Percentiles rank a stretch among this genome's conserved stretches.
These are phyloP conservation scores for Apeltes quadracus DNA, from an alignment of 2,113 vertebrate species.

Conservation along the genomic window DNA sequence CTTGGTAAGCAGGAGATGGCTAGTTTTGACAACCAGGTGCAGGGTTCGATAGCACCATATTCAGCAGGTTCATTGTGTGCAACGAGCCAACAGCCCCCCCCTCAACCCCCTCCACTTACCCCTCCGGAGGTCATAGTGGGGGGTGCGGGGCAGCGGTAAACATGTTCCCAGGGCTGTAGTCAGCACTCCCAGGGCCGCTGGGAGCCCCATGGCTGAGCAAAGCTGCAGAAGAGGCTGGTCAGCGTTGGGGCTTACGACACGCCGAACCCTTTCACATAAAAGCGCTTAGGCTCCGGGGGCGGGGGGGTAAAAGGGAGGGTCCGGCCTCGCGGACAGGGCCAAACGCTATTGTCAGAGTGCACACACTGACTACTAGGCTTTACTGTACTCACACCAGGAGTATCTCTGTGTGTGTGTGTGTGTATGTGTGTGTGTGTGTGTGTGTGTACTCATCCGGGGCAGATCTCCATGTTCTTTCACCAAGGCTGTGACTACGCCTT, in stretches of 20 bases:
- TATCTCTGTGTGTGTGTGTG: constrained; percentile 17
- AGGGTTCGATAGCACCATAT: constrained; percentile 65
- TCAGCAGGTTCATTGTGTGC: constrained; percentile 84
- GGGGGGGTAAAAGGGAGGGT: constrained; percentile 20
- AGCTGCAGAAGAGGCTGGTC: constrained; percentile 78
- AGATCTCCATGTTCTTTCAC: constrained; percentile 4
- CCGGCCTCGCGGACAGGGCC: constrained; percentile 51
- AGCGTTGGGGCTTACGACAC: constrained; percentile 73
- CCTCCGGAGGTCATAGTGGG: constrained; percentile 63
- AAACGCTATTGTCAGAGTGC: constrained; percentile 68
- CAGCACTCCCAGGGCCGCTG: constrained; percentile 77
- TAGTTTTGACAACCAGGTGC: constrained; percentile 54
- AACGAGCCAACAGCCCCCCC: constrained; percentile 4
- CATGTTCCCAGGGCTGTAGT: constrained; percentile 80
- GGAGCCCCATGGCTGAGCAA: constrained; percentile 81
- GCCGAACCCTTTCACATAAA: constrained; percentile 74
- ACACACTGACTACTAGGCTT: constrained; percentile 53
- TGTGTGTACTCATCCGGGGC: constrained; percentile 16
- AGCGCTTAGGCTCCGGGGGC: constrained; percentile 62
- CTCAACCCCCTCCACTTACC: too few species aligned
- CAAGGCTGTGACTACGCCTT: background rate
- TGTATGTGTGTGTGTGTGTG: background rate
- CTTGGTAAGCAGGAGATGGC: constrained; percentile 41
- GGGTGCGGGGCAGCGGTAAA: constrained; percentile 74
- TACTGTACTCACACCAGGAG: constrained; percentile 53